phyloP scores from a whole-genome alignment of 2,113 vertebrate species.

The Donacobius atricapilla region DNA sequence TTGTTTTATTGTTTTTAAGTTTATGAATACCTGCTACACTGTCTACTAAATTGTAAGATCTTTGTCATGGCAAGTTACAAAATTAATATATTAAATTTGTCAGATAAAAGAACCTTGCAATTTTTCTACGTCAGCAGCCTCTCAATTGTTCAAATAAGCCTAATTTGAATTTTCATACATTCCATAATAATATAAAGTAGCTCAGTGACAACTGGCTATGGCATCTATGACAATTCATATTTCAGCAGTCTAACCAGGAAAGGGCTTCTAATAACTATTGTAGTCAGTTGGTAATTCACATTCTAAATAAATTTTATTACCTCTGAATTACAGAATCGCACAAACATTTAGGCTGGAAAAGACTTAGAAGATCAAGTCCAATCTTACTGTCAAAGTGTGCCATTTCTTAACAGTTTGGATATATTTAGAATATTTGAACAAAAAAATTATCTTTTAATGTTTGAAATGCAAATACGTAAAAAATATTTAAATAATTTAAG shows the following conservation, averaged over 20 bases:
- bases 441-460: neutral
- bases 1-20: neutral
- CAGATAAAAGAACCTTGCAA: neutral
- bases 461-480: neutral
- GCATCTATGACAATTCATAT: neutral
- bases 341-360: neutral
- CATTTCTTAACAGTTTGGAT: neutral
- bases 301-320: neutral
- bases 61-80: neutral
- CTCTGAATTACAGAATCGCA: neutral
- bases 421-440: neutral
- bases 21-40: neutral
- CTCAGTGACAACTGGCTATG: neutral
- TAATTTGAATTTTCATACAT: neutral
- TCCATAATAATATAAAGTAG: neutral
- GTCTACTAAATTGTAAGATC: neutral
- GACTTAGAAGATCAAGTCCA: neutral
- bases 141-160: neutral
- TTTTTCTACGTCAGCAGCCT: neutral
- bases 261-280: neutral
- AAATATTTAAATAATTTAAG: neutral
- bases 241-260: neutral
- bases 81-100: neutral
- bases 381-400: neutral
- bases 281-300: neutral